Percentiles rank a stretch among this genome's conserved stretches.
Evolutionary conservation across 2,888 invertebrate genomes (phyloP).

Genomic region (Ferrisia virgata): DNA sequence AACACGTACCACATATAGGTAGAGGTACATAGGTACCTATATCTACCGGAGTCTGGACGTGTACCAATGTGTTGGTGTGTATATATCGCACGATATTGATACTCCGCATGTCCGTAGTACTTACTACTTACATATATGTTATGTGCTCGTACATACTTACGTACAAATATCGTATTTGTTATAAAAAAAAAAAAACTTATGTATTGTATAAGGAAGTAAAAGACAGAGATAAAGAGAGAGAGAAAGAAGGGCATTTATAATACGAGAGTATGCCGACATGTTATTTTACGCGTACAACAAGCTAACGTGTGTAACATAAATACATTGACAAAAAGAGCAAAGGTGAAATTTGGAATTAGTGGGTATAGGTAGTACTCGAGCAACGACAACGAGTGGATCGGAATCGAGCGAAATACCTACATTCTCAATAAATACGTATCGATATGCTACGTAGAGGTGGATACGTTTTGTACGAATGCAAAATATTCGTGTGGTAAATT

Average conservation of each 20-base stretch:
- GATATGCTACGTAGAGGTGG: neutral
- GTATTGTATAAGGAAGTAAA: neutral
- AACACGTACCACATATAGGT: neutral
- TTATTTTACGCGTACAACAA: constrained; percentile 11
- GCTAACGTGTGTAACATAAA: constrained; percentile 32
- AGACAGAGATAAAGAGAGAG: neutral
- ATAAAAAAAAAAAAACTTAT: neutral
- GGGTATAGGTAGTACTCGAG: no score
- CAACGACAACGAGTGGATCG: neutral
- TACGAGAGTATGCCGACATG: neutral
- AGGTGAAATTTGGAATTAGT: constrained; percentile 34
- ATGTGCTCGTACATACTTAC: neutral
- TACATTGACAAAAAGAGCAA: constrained; percentile 34
- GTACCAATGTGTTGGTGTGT: neutral
- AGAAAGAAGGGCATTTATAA: neutral
- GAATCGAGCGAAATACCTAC: neutral
- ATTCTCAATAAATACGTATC: neutral
- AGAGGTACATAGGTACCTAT: neutral
- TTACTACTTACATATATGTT: neutral
- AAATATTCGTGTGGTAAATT: no score
- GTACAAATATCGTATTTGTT: neutral
- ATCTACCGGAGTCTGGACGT: neutral
- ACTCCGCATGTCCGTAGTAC: neutral
- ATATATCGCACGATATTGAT: constrained; percentile 40
- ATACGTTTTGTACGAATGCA: no score